phyloP scores from a whole-genome alignment of 2,797 vertebrate species.

The Xenops minutus region DNA sequence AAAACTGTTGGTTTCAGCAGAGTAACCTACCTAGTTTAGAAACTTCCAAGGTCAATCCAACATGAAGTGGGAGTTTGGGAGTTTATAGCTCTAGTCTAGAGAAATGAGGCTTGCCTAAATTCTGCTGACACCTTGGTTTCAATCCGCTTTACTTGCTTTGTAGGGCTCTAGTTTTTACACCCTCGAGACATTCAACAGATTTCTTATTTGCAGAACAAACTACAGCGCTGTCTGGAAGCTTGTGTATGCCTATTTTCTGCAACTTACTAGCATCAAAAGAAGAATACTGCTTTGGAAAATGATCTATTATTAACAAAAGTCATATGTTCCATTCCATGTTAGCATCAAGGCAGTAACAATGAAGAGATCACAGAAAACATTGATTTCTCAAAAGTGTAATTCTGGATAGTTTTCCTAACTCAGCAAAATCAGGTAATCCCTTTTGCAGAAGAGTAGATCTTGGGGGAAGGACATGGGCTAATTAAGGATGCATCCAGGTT shows the following conservation, averaged over 20 bases:
- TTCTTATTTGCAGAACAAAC: neutral
- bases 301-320: neutral
- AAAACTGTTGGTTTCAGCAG: neutral
- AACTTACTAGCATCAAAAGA: neutral
- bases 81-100: neutral
- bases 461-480: constrained; percentile 27
- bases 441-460: neutral
- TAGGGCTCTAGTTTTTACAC: neutral
- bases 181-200: neutral
- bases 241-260: neutral
- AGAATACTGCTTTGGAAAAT: neutral
- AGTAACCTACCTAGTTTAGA: neutral
- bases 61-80: neutral
- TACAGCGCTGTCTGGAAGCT: neutral
- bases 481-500: constrained; percentile 25
- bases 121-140: neutral
- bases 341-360: neutral
- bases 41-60: neutral
- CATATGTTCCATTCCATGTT: neutral
- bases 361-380: neutral
- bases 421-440: neutral
- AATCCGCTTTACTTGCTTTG: neutral
- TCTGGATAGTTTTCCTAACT: neutral
- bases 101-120: neutral
- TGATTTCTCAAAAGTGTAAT: neutral